Evolutionary conservation across 2,113 vertebrate genomes (phyloP).

Genomic region (Sardina pilchardus): DNA sequence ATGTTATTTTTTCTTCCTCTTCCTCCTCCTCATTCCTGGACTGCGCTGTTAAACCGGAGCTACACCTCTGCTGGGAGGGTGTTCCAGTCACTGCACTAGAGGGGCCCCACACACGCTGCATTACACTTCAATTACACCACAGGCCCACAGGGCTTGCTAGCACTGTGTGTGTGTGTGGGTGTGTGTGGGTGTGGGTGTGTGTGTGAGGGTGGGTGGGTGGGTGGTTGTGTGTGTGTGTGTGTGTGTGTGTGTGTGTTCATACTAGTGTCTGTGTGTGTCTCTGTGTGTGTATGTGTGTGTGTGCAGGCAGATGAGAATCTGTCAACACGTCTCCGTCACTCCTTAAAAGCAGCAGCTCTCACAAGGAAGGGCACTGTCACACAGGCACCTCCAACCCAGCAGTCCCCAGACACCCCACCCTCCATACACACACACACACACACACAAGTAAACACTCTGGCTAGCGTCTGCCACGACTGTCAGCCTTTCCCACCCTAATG

Average conservation of each 20-base stretch:
- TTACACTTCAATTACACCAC: slow-evolving; percentile 27
- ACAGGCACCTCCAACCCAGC: not conserved
- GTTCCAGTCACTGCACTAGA: not conserved
- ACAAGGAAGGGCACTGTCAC: not conserved
- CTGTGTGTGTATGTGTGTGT: not conserved
- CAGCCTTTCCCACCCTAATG: not conserved
- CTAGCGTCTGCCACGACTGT: not conserved
- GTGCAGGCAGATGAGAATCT: not conserved
- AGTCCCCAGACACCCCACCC: not conserved
- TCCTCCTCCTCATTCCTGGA: not conserved
- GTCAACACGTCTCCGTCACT: not conserved
- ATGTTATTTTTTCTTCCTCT: not conserved
- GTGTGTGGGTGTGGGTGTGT: too few species aligned
- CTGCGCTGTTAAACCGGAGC: not conserved
- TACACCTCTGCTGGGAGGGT: not conserved
- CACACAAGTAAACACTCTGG: not conserved
- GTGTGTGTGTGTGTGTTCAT: not conserved
- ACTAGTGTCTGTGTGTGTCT: not conserved
- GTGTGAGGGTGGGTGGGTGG: not conserved
- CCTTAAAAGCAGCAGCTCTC: not conserved
- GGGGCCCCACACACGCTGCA: not conserved
- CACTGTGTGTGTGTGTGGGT: not conserved
- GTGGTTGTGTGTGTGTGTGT: not conserved
- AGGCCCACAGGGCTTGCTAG: not conserved
- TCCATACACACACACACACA: not conserved